A percentile compares a stretch with the other conserved stretches of the same genome.
These are phyloP conservation scores for Dasypogon diadema DNA, from an alignment of 2,888 invertebrate genomes.

Conservation along the genomic window DNA sequence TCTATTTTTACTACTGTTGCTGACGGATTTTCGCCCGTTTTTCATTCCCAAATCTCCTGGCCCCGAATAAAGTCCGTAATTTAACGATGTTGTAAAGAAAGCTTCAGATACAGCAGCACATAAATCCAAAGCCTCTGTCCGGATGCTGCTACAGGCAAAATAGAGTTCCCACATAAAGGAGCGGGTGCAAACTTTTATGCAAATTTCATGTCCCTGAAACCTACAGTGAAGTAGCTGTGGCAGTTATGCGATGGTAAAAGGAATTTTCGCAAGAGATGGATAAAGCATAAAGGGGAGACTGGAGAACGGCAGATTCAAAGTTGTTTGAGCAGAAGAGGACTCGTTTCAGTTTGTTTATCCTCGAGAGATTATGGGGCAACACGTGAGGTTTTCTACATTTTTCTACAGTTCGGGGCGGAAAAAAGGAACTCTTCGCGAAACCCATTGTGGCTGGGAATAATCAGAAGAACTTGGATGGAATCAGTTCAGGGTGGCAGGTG, in stretches of 20 bases:
- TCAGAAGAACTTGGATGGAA: too few species aligned
- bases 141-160: neutral
- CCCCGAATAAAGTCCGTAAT: neutral
- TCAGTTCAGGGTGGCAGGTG: neutral
- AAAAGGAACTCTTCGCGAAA: too few species aligned
- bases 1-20: too few species aligned
- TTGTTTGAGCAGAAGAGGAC: neutral
- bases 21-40: neutral
- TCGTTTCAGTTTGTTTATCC: neutral
- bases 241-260: constrained; percentile 1
- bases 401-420: neutral
- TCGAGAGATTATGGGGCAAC: neutral
- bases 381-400: neutral
- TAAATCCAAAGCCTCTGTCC: neutral
- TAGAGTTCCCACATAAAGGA: neutral
- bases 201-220: neutral
- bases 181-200: constrained; percentile 10
- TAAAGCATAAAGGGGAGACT: neutral
- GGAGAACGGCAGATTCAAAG: neutral
- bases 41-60: neutral
- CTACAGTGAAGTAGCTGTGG: constrained; percentile 6
- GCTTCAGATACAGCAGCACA: neutral
- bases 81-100: constrained; percentile 1
- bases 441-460: too few species aligned
- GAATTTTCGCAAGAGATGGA: constrained; percentile 3